A percentile compares a stretch with the other conserved stretches of the same genome.
Conservation (phyloP, 2,113 vertebrate genomes). For the Canis aureus region DNA sequence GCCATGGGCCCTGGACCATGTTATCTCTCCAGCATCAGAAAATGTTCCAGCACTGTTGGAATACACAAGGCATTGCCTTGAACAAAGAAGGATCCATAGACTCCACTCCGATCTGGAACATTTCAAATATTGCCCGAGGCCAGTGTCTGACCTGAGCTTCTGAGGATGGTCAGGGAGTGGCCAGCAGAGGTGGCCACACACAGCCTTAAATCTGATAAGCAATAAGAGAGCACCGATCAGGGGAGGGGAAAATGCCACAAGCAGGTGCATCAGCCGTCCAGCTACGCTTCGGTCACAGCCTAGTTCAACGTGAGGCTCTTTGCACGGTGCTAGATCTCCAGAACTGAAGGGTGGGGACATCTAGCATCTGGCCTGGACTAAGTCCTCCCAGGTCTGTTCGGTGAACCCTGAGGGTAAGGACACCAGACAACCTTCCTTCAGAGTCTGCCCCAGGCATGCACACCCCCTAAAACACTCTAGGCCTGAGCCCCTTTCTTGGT, state of each 20-base stretch:
- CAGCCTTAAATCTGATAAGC: background rate
- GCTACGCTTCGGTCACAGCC: background rate
- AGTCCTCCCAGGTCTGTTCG: background rate
- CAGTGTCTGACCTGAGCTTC: background rate
- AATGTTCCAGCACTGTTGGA: background rate
- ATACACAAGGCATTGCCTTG: background rate
- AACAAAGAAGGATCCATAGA: background rate
- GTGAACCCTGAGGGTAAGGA: background rate
- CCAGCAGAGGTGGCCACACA: background rate
- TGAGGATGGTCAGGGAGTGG: background rate
- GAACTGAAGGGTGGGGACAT: background rate
- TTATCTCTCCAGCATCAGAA: background rate
- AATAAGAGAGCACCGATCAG: background rate
- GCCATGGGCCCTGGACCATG: too few species aligned
- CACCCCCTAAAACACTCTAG: background rate
- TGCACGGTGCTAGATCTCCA: background rate
- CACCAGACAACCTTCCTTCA: background rate
- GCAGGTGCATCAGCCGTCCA: background rate
- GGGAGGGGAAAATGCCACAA: background rate
- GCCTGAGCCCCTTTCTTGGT: background rate
- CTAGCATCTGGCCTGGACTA: background rate
- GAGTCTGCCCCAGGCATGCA: background rate
- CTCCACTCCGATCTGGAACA: background rate
- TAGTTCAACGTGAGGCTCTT: background rate
- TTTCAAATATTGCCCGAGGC: background rate